Conservation (phyloP, 1,140 invertebrate species). For the Magallana angulata region DNA sequence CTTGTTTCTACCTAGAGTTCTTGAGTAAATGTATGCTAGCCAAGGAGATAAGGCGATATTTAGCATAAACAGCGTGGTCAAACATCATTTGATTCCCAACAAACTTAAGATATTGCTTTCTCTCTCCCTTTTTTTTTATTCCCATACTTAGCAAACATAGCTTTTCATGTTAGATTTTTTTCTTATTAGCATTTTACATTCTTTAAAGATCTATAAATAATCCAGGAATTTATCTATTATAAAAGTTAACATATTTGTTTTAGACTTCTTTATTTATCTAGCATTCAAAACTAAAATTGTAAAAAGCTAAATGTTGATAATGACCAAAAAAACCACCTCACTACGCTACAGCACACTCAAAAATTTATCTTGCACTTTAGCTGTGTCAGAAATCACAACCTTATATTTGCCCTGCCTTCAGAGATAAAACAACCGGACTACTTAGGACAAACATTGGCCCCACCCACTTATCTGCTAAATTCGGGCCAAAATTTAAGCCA, state of each 20-base stretch:
- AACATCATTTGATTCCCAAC: slow-evolving; percentile 16
- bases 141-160: not conserved
- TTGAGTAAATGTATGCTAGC: slow-evolving; percentile 6
- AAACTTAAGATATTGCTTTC: not conserved
- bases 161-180: not conserved
- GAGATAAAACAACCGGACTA: slow-evolving; percentile 18
- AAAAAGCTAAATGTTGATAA: no score
- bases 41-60: slow-evolving; percentile 26
- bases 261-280: no score
- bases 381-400: slow-evolving; percentile 6
- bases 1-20: slow-evolving; percentile 30
- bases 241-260: no score
- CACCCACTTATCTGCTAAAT: slow-evolving; percentile 32
- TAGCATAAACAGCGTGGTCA: slow-evolving; percentile 22
- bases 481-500: slow-evolving; percentile 33
- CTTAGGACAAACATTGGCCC: slow-evolving; percentile 25
- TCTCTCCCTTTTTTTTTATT: not conserved
- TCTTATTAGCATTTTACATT: not conserved
- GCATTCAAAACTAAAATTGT: no score
- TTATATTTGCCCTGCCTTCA: not conserved
- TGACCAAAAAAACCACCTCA: no score
- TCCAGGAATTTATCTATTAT: no score
- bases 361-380: slow-evolving; percentile 35
- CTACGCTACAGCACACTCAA: no score
- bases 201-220: not conserved